Conservation (phyloP, 2,113 vertebrate genomes). For the Malaclemys terrapin region DNA sequence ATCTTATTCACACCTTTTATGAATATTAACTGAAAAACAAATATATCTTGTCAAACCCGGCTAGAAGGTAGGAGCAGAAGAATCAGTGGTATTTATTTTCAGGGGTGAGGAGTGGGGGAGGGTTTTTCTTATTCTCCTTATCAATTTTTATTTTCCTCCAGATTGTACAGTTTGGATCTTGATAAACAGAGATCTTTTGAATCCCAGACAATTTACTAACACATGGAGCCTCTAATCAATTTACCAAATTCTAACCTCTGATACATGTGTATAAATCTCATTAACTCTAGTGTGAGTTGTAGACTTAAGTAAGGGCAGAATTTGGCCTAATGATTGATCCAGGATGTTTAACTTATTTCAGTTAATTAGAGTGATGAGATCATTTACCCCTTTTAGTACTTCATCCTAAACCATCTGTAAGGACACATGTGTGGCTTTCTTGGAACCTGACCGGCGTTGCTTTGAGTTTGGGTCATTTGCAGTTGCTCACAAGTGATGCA, state of each 20-base stretch:
- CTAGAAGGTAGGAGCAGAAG: constrained; percentile 63
- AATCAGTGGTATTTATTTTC: constrained; percentile 66
- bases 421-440: background rate
- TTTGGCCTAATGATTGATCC: background rate
- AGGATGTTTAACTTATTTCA: background rate
- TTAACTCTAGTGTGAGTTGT: background rate
- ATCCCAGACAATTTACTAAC: constrained; percentile 55
- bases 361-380: background rate
- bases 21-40: constrained; percentile 78
- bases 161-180: constrained; percentile 61
- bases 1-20: constrained; percentile 80
- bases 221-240: constrained; percentile 46
- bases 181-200: constrained; percentile 64
- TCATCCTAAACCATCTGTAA: background rate
- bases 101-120: constrained; percentile 36
- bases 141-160: constrained; percentile 34
- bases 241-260: background rate
- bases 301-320: background rate
- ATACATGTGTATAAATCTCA: background rate
- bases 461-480: background rate
- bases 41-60: constrained; percentile 75
- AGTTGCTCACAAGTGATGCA: background rate
- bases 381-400: background rate
- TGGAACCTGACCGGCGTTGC: background rate
- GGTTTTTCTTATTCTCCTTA: constrained; percentile 61